Conservation (phyloP, 2,797 vertebrate species). For the Enteromius afrohamiltoni region DNA sequence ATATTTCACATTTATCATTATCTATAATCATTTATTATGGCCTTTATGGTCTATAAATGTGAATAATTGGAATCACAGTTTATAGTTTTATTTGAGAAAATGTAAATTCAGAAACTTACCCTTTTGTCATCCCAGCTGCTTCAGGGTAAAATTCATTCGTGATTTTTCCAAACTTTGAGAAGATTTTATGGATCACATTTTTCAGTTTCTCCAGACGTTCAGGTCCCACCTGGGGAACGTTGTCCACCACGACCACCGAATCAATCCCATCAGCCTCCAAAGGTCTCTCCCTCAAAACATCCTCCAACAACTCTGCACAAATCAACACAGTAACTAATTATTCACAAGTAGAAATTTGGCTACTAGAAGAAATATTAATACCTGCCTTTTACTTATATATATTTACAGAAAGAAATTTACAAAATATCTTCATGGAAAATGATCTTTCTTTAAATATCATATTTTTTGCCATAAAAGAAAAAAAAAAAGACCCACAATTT, state of each 20-base stretch:
- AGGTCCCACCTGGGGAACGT: constrained; percentile 92
- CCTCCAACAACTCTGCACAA: constrained; percentile 85
- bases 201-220: constrained; percentile 94
- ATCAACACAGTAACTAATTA: background rate
- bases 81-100: background rate
- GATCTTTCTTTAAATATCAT: too few relatives aligned
- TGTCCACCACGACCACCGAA: constrained; percentile 93
- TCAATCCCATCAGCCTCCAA: constrained; percentile 96
- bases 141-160: constrained; percentile 95
- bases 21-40: background rate
- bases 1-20: background rate
- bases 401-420: too few relatives aligned
- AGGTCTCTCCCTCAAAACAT: constrained; percentile 87
- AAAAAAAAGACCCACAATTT: too few relatives aligned
- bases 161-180: constrained; percentile 97
- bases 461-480: too few relatives aligned
- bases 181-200: constrained; percentile 97
- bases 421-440: too few relatives aligned
- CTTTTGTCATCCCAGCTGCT: constrained; percentile 90
- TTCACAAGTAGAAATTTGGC: background rate
- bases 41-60: background rate
- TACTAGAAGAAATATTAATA: background rate
- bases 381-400: background rate
- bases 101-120: constrained; percentile 73
- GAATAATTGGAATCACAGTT: background rate